Evolutionary conservation across 2,888 invertebrate species (phyloP).

Genomic region (Labia minor): DNA sequence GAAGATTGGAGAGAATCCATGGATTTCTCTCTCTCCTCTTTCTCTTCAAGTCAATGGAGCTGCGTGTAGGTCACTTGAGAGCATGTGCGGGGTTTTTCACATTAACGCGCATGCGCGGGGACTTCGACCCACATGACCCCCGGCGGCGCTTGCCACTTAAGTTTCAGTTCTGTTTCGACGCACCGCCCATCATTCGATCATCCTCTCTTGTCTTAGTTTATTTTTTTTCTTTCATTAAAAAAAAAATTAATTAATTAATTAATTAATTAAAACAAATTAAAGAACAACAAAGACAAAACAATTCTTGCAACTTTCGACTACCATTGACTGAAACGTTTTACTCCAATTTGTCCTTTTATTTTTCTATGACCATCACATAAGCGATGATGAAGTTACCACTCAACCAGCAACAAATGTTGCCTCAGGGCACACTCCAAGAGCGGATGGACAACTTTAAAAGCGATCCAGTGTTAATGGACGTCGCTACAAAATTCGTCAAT

Average conservation of each 20-base stretch:
- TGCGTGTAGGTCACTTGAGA: neutral
- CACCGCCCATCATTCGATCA: neutral
- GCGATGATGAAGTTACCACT: neutral
- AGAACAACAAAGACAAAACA: no score
- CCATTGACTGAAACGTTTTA: no score
- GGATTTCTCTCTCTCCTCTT: no score
- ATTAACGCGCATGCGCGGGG: neutral
- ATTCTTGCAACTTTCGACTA: no score
- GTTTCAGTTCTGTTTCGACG: neutral
- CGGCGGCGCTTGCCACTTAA: neutral
- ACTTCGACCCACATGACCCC: neutral
- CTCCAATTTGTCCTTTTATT: no score
- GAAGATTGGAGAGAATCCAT: no score
- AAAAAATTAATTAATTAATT: no score
- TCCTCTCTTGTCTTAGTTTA: neutral
- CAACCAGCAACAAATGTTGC: neutral
- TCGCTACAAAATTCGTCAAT: constrained; percentile 39
- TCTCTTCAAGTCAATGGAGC: neutral
- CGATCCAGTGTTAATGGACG: constrained; percentile 39
- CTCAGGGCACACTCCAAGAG: constrained; percentile 27
- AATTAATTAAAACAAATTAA: no score
- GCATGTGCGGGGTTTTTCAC: no score
- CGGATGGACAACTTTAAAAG: constrained; percentile 35
- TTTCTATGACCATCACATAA: neutral
- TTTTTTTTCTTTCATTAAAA: neutral